These are phyloP conservation scores for Gasterosteus aculeatus DNA, from an alignment of 2,113 vertebrate genomes.

Conservation along the genomic window DNA sequence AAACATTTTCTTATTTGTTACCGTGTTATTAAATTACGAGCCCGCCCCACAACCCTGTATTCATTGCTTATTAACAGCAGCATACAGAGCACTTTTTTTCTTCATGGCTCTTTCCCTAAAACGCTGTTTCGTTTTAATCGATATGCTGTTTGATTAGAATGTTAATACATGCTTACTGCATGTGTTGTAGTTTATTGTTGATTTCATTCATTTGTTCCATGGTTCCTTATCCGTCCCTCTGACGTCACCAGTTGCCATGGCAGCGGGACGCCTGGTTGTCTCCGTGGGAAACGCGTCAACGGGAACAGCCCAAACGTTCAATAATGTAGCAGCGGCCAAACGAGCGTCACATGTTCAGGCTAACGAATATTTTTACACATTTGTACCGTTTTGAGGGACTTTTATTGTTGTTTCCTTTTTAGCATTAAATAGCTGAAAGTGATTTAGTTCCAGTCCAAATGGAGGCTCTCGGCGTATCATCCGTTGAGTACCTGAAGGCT, in stretches of 20 bases:
- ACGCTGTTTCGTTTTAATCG: not conserved
- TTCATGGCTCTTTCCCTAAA: not conserved
- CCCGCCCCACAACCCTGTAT: too few relatives aligned
- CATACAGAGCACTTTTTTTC: not conserved
- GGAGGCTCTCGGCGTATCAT: constrained; percentile 70
- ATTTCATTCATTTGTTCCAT: not conserved
- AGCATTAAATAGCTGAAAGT: not conserved
- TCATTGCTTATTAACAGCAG: not conserved
- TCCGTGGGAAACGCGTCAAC: constrained; percentile 56
- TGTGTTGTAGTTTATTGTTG: not conserved
- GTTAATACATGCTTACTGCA: not conserved
- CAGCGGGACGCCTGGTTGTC: constrained; percentile 21
- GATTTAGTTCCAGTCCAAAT: constrained; percentile 39
- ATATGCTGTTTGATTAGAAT: not conserved
- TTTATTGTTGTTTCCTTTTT: not conserved
- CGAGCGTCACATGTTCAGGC: too few relatives aligned
- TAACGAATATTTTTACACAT: not conserved
- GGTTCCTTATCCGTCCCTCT: not conserved
- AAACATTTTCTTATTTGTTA: not conserved
- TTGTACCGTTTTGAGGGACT: not conserved
- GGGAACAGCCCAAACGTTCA: not conserved
- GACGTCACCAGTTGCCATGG: constrained; percentile 47
- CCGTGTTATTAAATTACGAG: not conserved
- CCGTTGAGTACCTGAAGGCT: constrained; percentile 74
- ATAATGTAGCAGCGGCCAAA: not conserved